phyloP scores from a whole-genome alignment of 2,113 vertebrate species.

The Arizona elegans region DNA sequence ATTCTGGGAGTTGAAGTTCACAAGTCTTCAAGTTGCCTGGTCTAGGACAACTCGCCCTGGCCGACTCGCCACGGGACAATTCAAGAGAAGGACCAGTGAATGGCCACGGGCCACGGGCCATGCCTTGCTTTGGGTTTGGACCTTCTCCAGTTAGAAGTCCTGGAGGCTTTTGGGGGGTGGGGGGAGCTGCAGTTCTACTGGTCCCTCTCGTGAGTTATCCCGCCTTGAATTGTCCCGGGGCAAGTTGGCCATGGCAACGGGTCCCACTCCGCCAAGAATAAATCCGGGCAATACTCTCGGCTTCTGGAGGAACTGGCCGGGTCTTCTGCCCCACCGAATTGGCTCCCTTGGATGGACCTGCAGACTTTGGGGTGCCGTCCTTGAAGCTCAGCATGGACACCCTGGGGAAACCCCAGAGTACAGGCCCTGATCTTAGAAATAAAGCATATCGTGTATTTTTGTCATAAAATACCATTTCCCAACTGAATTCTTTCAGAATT shows the following conservation, averaged over 20 bases:
- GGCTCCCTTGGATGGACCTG: background rate
- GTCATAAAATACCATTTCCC: background rate
- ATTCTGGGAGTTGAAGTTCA: no score
- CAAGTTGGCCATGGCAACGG: no score
- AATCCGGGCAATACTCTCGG: no score
- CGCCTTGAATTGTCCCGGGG: no score
- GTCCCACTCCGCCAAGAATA: no score
- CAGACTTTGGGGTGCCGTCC: background rate
- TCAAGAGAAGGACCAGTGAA: background rate
- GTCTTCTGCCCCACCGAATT: background rate
- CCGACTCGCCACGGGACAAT: no score
- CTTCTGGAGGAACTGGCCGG: no score
- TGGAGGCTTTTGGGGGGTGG: no score
- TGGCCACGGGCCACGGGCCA: accelerated
- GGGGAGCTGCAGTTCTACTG: background rate
- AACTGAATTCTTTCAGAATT: background rate
- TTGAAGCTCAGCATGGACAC: background rate
- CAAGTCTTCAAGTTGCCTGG: no score
- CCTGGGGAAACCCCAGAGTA: background rate
- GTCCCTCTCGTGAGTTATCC: no score
- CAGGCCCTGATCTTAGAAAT: background rate
- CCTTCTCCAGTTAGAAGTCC: background rate
- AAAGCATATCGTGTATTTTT: no score
- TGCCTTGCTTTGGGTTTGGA: background rate
- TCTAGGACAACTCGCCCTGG: no score